Conservation (phyloP, 2,888 invertebrate species). For the Embidobia sp. region DNA sequence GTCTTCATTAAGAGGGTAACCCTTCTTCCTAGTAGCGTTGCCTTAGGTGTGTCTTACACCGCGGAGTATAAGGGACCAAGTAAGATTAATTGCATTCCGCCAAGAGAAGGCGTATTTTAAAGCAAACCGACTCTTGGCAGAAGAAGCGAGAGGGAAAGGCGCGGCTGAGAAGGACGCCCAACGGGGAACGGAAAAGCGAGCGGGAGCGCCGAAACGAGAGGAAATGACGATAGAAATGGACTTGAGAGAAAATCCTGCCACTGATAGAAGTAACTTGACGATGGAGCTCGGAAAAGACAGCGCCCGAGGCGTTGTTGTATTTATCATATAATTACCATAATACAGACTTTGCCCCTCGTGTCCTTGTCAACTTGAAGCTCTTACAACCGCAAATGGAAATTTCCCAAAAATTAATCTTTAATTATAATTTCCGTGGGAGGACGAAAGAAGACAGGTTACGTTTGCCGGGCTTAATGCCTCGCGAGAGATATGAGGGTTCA, state of each 20-base stretch:
- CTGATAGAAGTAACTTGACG: slow-evolving; percentile 74
- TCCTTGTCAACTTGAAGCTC: slow-evolving; percentile 59
- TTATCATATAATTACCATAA: slow-evolving; percentile 82
- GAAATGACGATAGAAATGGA: slow-evolving; percentile 71
- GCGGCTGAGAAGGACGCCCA: slow-evolving; percentile 64
- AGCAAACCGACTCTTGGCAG: slow-evolving; percentile 70
- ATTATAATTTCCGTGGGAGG: slow-evolving; percentile 38
- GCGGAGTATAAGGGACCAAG: slow-evolving; percentile 71
- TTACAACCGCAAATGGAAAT: slow-evolving; percentile 80
- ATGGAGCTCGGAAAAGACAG: slow-evolving; percentile 71
- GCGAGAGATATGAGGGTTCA: too few relatives aligned
- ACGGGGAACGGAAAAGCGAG: slow-evolving; percentile 53
- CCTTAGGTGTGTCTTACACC: slow-evolving; percentile 64
- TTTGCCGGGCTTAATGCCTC: too few relatives aligned
- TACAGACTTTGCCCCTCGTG: slow-evolving; percentile 75
- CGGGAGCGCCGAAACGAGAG: slow-evolving; percentile 62
- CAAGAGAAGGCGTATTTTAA: slow-evolving; percentile 77
- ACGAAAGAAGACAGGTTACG: slow-evolving; percentile 3
- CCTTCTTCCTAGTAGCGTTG: slow-evolving; percentile 74
- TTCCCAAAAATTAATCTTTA: slow-evolving; percentile 75
- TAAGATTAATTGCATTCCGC: slow-evolving; percentile 81
- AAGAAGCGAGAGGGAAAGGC: slow-evolving; percentile 41
- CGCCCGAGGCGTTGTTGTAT: slow-evolving; percentile 80
- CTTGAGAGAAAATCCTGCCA: slow-evolving; percentile 76
- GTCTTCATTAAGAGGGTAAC: too few relatives aligned